Evolutionary conservation across 2,888 invertebrate species (phyloP), one percentile per base, ranked within the genome.

Genomic region (Alloscopus bannaensis): DNA sequence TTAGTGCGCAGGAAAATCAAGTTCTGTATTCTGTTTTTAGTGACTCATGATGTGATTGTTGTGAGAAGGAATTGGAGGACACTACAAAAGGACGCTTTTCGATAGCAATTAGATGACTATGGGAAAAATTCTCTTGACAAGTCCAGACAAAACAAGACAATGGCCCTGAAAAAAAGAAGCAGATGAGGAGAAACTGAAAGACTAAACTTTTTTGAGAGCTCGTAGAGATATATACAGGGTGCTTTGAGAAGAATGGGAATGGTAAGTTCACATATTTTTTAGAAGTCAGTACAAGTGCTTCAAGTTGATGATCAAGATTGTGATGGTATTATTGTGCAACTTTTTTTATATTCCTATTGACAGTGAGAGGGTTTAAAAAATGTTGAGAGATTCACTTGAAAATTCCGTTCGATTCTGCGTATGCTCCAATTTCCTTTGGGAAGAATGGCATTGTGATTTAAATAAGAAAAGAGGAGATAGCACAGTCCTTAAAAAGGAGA

Each of bases 111-210:
- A 81, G 81, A 81, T 81, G 81, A 81, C 81, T 81, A 78, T 81
- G 81, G 77, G 75, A 82, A 84, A 84, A 81, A 80, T 78, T 73
- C 76, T 78, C 81, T 70, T 76, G 79, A 78, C 78, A 73, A 80
- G 80, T 75, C 81, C 75, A 80, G 78, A 81, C 80, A 81, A 83
- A 81, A 81, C 81, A 81, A 83, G 81, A 84, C 84, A 84, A 84
- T 81, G 55, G 69, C 28, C 57, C 57, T 26, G 36, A 66, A 66
- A 66, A 78, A 52, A 60, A 65, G 55, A 64, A 62, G 57, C 22
- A 47, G 66, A 73, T 65, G 40, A 66, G 66, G 40, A 73, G 45
- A 76, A 68, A 57, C 47, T 59, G 55, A 57, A 55, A 28, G 73
- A 47, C 11, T 55, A 66, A 66, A n/a, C n/a, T n/a, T n/a, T n/a